Evolutionary conservation across 1,140 invertebrate species (phyloP).

Genomic region (Triops longicaudatus): DNA sequence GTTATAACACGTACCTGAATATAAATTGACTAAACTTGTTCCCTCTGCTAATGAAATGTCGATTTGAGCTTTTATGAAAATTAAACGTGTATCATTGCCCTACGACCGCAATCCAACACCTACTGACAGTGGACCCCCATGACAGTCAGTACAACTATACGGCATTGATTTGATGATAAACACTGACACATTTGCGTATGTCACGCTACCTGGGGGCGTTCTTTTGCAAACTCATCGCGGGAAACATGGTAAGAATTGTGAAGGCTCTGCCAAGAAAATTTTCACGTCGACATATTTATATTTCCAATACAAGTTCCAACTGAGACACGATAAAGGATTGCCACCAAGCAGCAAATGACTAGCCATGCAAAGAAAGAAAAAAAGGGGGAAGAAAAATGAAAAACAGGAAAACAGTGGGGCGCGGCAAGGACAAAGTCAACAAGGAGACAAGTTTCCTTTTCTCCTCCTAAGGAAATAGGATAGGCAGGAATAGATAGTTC

Average conservation of each 20-base stretch:
- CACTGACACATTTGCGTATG: too few species aligned
- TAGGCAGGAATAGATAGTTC: slow-evolving; percentile 2
- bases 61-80: too few species aligned
- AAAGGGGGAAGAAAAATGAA: too few species aligned
- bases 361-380: slow-evolving; percentile 3
- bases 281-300: slow-evolving; percentile 12
- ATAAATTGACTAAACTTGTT: too few species aligned
- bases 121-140: too few species aligned
- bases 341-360: slow-evolving; percentile 14
- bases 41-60: too few species aligned
- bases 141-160: too few species aligned
- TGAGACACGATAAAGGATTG: slow-evolving; percentile 15
- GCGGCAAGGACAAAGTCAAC: slow-evolving; percentile 10
- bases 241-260: background rate
- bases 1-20: too few species aligned
- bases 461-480: background rate
- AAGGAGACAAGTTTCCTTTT: background rate
- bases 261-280: too few species aligned
- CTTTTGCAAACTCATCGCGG: background rate
- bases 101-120: too few species aligned
- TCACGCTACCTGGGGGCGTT: background rate
- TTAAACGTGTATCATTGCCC: too few species aligned
- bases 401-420: background rate
- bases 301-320: slow-evolving; percentile 15
- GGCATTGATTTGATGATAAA: too few species aligned